Evolutionary conservation across 2,888 invertebrate species (phyloP), one percentile per base, ranked within the genome.

Genomic region (Leptopilina drosophilae): DNA sequence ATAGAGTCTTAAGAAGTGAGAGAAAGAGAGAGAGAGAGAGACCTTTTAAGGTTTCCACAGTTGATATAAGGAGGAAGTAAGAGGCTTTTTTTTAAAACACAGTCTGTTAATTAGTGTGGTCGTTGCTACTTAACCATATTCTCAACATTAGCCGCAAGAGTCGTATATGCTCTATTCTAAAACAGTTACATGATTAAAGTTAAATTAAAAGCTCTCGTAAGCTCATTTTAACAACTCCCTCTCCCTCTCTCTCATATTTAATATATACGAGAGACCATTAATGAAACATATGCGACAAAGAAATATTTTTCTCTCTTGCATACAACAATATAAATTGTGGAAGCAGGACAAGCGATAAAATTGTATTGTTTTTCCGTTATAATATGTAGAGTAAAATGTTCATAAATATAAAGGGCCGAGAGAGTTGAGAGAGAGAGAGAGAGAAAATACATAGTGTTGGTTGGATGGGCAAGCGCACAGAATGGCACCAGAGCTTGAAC

Each of bases 401-500:
- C 59, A n/a, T 20, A 59, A 15, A 33, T 65, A 40, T 26, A 40
- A 40, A 65, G 65, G n/a, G 40, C n/a, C 40, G 40, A 65, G 42
- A 64, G 49, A 11, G 49, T 33, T 33, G 33, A 33, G 33, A 33
- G 33, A 33, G 33, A 33, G 33, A 33, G 15, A 59, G 59, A n/a
- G 59, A 59, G n/a, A 59, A 59, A 15, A n/a, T 7, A 15, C n/a
- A 15, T n/a, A n/a, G 65, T 65, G 46, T 46, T 46, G 46, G 46
- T 20, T 26, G 65, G 33, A 49, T 14, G 69, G 77, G 40, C 76
- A 82, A 82, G 85, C 82, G 86, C 83, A 84, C 82, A 85, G 81
- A 83, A 82, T 62, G 62, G 62, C 62, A 62, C 62, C 83, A 80
- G 81, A 81, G 84, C 77, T 83, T 84, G 80, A 87, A 85, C 88